Evolutionary conservation across 2,888 invertebrate genomes (phyloP).

Genomic region (Minunthozetes semirufus): DNA sequence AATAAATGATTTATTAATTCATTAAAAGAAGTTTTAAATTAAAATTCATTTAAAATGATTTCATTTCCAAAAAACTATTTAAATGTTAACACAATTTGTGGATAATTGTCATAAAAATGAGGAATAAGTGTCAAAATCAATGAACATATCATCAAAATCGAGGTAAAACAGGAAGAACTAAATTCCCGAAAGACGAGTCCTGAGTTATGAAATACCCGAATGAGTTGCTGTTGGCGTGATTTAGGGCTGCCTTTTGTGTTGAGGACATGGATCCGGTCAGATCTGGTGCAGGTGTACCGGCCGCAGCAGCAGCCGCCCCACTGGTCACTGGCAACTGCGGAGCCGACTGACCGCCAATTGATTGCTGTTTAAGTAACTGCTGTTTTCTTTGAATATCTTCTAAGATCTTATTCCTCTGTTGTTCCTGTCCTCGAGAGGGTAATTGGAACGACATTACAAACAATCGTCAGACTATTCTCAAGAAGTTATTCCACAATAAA

Average conservation of each 20-base stretch:
- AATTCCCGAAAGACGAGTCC: slow-evolving; percentile 34
- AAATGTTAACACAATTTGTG: too few relatives aligned
- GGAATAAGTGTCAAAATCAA: not conserved
- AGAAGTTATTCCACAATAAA: not conserved
- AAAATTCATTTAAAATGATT: too few relatives aligned
- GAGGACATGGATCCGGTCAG: not conserved
- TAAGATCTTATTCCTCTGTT: slow-evolving; percentile 21
- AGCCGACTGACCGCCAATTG: not conserved
- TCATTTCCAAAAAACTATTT: too few relatives aligned
- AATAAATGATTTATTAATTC: not conserved
- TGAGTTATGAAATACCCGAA: slow-evolving; percentile 35
- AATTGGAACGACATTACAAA: slow-evolving; percentile 20
- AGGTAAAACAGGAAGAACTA: slow-evolving; percentile 30
- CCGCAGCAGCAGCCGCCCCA: not conserved
- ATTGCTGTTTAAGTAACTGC: slow-evolving; percentile 30
- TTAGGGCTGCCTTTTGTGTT: slow-evolving; percentile 21
- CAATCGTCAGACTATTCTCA: not conserved
- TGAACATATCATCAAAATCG: not conserved
- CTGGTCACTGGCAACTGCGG: not conserved
- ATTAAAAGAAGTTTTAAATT: too few relatives aligned
- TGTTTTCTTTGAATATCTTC: slow-evolving; percentile 32
- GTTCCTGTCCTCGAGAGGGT: slow-evolving; percentile 19
- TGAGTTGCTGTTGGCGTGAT: slow-evolving; percentile 29
- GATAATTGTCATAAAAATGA: too few relatives aligned
- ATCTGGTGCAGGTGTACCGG: not conserved